Evolutionary conservation across 2,888 invertebrate genomes (phyloP), one percentile per base, ranked within the genome.

Genomic region (Cetonia aurata): DNA sequence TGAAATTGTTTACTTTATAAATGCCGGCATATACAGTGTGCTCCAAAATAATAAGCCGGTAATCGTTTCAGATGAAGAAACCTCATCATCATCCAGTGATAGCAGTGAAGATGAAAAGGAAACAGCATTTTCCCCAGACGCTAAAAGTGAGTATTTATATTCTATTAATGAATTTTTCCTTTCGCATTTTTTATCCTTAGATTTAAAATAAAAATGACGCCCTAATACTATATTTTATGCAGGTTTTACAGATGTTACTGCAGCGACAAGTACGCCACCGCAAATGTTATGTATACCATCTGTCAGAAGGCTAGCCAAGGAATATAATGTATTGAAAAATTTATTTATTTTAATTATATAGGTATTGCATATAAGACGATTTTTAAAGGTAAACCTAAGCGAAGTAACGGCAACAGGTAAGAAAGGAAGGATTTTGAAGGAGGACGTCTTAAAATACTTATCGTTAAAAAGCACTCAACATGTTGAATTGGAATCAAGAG

Each of bases 371-470:
- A n/a, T n/a, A 57, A 50, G 60, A 10, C 52, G 41, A 66, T 57
- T 70, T 86, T 52, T 80, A 8, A 9, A 92, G 92, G 86, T 91
- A 76, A 88, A 93, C 79, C 85, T 97, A 75, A 86, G 86, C 66
- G 87, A 89, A 72, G 90, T 98, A 1, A 86, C 86, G 76, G 91
- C 93, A 1, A 93, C 93, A 1, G 99, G 99, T 3, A 95, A 90
- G 86, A 91, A 92, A 79, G 96, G 96, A 0, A 89, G 99, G 76
- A 90, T 99, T 19, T 87, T 99, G 56, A 99, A 99, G 85, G 99
- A 99, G 84, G 99, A 99, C 85, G 88, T 99, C 72, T 84, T 98
- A 15, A 62, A 46, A 13, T 71, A 68, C 42, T 48, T 71, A 46
- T 67, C 52, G 10, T 67, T 55, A 9, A 71, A 67, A 48, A 86